phyloP scores from a whole-genome alignment of 2,888 invertebrate genomes.

The Spilarctia lutea region DNA sequence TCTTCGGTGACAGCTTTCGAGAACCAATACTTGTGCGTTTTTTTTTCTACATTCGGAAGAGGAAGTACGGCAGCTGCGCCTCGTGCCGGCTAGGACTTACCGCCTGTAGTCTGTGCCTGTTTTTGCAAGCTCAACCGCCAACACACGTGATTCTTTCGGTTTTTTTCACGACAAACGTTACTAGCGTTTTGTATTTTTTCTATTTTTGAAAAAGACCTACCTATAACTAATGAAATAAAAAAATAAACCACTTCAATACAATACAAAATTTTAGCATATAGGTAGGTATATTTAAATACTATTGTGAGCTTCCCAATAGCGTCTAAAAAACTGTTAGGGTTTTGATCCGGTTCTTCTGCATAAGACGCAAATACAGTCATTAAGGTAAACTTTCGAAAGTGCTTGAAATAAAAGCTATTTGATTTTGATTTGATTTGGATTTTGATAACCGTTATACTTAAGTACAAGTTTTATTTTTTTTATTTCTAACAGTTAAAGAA shows the following conservation, averaged over 20 bases:
- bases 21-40: slow-evolving; percentile 66
- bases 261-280: too few relatives aligned
- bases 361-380: too few relatives aligned
- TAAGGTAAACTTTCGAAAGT: too few relatives aligned
- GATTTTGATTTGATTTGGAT: too few relatives aligned
- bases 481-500: not conserved
- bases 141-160: slow-evolving; percentile 63
- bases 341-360: too few relatives aligned
- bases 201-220: slow-evolving; percentile 28
- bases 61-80: slow-evolving; percentile 83
- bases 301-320: too few relatives aligned
- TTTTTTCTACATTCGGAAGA: slow-evolving; percentile 76
- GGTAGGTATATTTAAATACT: too few relatives aligned
- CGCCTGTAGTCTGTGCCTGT: slow-evolving; percentile 60
- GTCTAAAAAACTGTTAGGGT: too few relatives aligned
- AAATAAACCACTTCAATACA: not conserved
- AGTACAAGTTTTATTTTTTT: too few relatives aligned
- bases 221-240: not conserved
- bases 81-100: slow-evolving; percentile 74
- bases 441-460: too few relatives aligned
- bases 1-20: slow-evolving; percentile 76
- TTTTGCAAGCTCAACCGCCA: slow-evolving; percentile 78
- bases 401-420: too few relatives aligned
- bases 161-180: slow-evolving; percentile 68
- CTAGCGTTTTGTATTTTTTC: slow-evolving; percentile 49